These are phyloP conservation scores for Helicoverpa armigera DNA, from an alignment of 1,140 invertebrate genomes.

Conservation along the genomic window DNA sequence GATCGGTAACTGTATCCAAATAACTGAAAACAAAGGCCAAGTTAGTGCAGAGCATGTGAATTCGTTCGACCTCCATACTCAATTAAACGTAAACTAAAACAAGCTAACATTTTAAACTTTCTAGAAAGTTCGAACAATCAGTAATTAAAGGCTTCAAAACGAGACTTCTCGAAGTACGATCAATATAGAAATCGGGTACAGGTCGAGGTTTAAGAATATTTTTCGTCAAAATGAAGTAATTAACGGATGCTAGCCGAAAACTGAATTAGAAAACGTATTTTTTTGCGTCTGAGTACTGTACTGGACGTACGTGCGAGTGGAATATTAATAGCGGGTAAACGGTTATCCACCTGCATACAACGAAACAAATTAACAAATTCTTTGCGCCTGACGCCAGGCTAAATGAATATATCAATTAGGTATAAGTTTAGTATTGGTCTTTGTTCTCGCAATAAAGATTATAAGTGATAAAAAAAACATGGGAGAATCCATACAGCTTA, in stretches of 20 bases:
- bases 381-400: not conserved
- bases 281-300: not conserved
- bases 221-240: slow-evolving; percentile 19
- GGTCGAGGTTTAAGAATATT: slow-evolving; percentile 24
- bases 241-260: slow-evolving; percentile 32
- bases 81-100: slow-evolving; percentile 37
- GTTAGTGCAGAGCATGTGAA: slow-evolving; percentile 32
- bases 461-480: too few species aligned
- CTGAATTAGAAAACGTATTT: slow-evolving; percentile 33
- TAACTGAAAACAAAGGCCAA: slow-evolving; percentile 38
- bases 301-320: slow-evolving; percentile 6
- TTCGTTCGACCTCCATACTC: slow-evolving; percentile 27
- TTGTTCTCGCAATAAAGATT: too few species aligned
- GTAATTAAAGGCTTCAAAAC: slow-evolving; percentile 11
- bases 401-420: not conserved
- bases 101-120: slow-evolving; percentile 16
- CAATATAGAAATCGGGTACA: slow-evolving; percentile 23
- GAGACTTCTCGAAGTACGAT: slow-evolving; percentile 5
- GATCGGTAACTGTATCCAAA: slow-evolving; percentile 28
- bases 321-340: slow-evolving; percentile 32
- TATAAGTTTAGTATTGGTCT: not conserved
- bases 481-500: not conserved
- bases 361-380: slow-evolving; percentile 28
- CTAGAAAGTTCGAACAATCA: slow-evolving; percentile 31
- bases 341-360: slow-evolving; percentile 31